Percentiles rank a stretch among this genome's conserved stretches.
These are phyloP conservation scores for Mastigias papua DNA, from an alignment of 30 jellyfish, hydroid and myxozoan species.

Conservation along the genomic window DNA sequence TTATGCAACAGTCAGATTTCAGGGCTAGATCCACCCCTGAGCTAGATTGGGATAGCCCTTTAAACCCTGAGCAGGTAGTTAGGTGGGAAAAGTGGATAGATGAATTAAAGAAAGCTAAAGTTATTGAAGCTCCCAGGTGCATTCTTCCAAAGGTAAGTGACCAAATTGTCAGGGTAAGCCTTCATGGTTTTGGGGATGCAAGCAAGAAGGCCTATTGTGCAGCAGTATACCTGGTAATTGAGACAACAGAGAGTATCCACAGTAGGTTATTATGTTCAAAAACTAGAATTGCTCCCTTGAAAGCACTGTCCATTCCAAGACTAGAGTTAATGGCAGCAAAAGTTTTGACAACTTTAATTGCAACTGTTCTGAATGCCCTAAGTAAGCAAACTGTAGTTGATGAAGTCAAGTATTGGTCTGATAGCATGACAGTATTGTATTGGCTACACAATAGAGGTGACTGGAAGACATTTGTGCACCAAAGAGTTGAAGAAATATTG, in stretches of 20 bases:
- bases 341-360: slow-evolving; percentile 15
- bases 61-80: slow-evolving; percentile 20
- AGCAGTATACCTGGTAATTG: slow-evolving; percentile 15
- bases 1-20: no score
- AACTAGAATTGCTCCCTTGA: slow-evolving; percentile 55
- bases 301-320: slow-evolving; percentile 41
- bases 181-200: slow-evolving; percentile 54
- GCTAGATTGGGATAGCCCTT: slow-evolving; percentile 42
- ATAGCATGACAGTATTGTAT: slow-evolving; percentile 43
- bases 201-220: slow-evolving; percentile 55
- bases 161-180: slow-evolving; percentile 11
- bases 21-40: no score
- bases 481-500: slow-evolving; percentile 35
- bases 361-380: slow-evolving; percentile 19
- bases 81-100: no score
- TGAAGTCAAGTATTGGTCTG: slow-evolving; percentile 26
- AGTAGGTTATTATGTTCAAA: slow-evolving; percentile 37
- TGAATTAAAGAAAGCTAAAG: background rate
- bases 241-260: slow-evolving; percentile 19
- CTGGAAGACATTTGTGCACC: slow-evolving; percentile 58
- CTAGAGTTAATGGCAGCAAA: slow-evolving; percentile 46
- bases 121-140: slow-evolving; percentile 38
- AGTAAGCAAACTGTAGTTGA: slow-evolving; percentile 1
- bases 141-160: background rate
- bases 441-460: slow-evolving; percentile 40